Conservation (phyloP, 2,888 invertebrate genomes). For the Scelioninae gen. 1 region DNA sequence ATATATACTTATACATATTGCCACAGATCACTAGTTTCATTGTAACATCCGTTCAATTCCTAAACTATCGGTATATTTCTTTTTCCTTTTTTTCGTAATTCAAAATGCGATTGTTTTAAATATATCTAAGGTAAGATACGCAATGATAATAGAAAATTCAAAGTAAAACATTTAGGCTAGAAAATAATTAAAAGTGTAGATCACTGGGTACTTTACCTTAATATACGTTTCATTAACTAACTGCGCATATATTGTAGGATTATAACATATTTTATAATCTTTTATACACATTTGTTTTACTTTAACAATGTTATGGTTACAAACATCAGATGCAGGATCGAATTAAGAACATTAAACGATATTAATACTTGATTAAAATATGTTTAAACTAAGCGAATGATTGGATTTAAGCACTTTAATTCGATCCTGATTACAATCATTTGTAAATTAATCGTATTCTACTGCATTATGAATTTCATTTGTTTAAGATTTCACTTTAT, state of each 20-base stretch:
- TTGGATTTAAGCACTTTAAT: slow-evolving; percentile 31
- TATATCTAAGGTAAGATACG: neutral
- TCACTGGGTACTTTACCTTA: neutral
- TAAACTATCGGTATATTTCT: slow-evolving; percentile 78
- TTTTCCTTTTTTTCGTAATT: slow-evolving; percentile 1
- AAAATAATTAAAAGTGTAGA: too few relatives aligned
- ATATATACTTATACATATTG: slow-evolving; percentile 79
- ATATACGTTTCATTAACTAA: slow-evolving; percentile 22
- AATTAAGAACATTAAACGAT: slow-evolving; percentile 15
- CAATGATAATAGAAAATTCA: too few relatives aligned
- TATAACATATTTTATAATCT: slow-evolving; percentile 45
- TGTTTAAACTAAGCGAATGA: neutral
- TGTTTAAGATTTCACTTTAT: neutral
- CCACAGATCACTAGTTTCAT: slow-evolving; percentile 77
- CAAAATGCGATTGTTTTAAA: slow-evolving; percentile 7
- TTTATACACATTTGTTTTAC: slow-evolving; percentile 46
- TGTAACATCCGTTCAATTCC: slow-evolving; percentile 76
- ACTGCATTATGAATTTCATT: neutral
- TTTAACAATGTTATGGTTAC: slow-evolving; percentile 40
- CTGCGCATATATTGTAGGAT: slow-evolving; percentile 32
- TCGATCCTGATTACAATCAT: slow-evolving; percentile 37
- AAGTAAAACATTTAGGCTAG: too few relatives aligned
- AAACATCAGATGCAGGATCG: slow-evolving; percentile 34
- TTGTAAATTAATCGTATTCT: slow-evolving; percentile 1
- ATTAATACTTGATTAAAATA: neutral